Conservation (phyloP, 2,888 invertebrate species). For the Philereme transversata region DNA sequence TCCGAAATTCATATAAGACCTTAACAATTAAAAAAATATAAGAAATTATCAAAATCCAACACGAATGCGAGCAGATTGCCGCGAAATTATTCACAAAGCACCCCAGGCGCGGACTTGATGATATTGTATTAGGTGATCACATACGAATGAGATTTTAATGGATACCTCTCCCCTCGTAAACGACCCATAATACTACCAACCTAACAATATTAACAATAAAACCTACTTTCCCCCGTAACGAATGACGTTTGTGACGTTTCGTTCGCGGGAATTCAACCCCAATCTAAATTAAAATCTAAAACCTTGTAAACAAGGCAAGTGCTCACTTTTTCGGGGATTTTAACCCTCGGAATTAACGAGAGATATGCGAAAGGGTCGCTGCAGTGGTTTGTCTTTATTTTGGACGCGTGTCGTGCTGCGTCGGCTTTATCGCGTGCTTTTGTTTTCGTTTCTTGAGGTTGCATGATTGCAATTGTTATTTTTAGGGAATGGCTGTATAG, state of each 20-base stretch:
- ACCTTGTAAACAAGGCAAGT: conserved; percentile 85
- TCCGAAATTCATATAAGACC: too few species aligned
- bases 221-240: conserved; percentile 48
- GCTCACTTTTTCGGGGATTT: conserved; percentile 85
- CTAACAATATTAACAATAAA: conserved; percentile 50
- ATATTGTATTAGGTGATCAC: conserved; percentile 85
- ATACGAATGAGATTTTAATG: conserved; percentile 84
- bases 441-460: conserved; percentile 37
- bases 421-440: conserved; percentile 57
- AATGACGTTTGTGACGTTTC: conserved; percentile 63
- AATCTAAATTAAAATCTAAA: conserved; percentile 86
- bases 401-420: conserved; percentile 45
- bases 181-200: conserved; percentile 40
- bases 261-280: conserved; percentile 63
- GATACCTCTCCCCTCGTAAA: conserved; percentile 64
- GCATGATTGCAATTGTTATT: conserved; percentile 25
- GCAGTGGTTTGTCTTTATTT: conserved; percentile 40
- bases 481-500: not conserved
- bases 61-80: conserved; percentile 80
- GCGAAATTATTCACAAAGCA: conserved; percentile 82
- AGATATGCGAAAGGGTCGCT: conserved; percentile 68
- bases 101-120: conserved; percentile 78
- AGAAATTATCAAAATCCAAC: conserved; percentile 73
- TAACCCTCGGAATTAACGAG: conserved; percentile 83
- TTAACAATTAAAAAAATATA: conserved; percentile 66